phyloP scores from a whole-genome alignment of 2,113 vertebrate genomes.

The Neotoma lepida region DNA sequence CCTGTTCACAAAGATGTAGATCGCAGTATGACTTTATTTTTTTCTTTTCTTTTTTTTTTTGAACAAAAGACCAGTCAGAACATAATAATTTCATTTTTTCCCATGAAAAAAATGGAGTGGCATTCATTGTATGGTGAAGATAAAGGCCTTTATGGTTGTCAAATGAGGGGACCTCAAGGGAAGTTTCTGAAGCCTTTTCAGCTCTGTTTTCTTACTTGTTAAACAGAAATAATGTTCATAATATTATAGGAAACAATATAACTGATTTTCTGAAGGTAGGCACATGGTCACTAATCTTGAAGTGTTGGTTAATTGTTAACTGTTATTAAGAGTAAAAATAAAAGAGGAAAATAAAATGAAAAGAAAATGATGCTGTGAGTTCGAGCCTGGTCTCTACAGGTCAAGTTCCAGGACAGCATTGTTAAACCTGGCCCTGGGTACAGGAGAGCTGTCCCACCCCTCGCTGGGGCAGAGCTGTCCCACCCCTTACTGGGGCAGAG shows the following conservation, averaged over 20 bases:
- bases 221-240: not conserved
- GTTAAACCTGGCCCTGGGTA: not conserved
- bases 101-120: not conserved
- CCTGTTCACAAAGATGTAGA: not conserved
- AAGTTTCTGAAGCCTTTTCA: conserved; percentile 31
- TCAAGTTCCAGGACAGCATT: not conserved
- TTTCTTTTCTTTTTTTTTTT: not conserved
- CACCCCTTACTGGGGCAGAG: not conserved
- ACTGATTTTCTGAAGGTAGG: not conserved
- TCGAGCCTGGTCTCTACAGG: no score
- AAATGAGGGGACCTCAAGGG: not conserved
- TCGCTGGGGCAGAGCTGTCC: no score
- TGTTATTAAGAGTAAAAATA: not conserved
- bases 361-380: not conserved
- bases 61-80: not conserved
- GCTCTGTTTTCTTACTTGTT: not conserved
- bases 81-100: conserved; percentile 16
- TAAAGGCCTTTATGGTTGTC: not conserved
- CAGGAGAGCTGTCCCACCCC: not conserved
- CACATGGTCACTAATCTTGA: not conserved
- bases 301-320: not conserved
- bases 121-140: not conserved
- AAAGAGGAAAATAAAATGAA: not conserved
- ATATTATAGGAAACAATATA: not conserved
- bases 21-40: not conserved